Base-by-base conservation (phyloP, 2,888 invertebrate genomes). In the Lymantria monacha region DNA sequence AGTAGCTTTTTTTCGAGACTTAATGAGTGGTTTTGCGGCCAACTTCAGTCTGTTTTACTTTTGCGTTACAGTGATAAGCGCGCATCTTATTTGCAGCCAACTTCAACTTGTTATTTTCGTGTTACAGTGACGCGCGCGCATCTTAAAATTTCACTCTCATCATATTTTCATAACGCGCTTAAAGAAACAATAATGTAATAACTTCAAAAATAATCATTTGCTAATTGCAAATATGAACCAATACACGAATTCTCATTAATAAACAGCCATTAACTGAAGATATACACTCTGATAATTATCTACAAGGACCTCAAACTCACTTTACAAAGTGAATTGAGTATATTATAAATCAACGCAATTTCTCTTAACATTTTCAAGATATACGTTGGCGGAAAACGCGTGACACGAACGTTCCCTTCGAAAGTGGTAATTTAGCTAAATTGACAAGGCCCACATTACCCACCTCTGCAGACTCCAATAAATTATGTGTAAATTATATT, bases 401-500 rank as follows among this genome's bases (percentile, higher is more conserved):
- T 57, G 46, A 43, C 48, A 47, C 56, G 51, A 57, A 55, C 49
- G 53, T 58, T 62, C 40, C 37, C 44, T 44, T 11, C 43, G 37
- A 59, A 59, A 63, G 66, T 61, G 58, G 57, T 61, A 61, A 66
- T 66, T 66, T 63, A 15, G 44, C 38, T 48, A 65, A 66, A 63
- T 66, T 59, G 56, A 47, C 45, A 43, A 46, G 56, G 44, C 61
- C 63, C 63, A 57, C 61, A 61, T 63, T 61, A 68, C 63, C 62
- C 56, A 62, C 60, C 60, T 61, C 48, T 56, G 50, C 50, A 64
- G 66, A 60, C 59, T 67, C 58, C 61, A 69, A 70, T 72, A 72
- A 72, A 74, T 76, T 74, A 71, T 54, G 70, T 68, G 63, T 66
- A 69, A 72, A 75, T 74, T 76, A 71, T 72, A 70, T 71, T 70